Conservation (phyloP, 2,888 invertebrate genomes). For the Priocnemis perturbator region DNA sequence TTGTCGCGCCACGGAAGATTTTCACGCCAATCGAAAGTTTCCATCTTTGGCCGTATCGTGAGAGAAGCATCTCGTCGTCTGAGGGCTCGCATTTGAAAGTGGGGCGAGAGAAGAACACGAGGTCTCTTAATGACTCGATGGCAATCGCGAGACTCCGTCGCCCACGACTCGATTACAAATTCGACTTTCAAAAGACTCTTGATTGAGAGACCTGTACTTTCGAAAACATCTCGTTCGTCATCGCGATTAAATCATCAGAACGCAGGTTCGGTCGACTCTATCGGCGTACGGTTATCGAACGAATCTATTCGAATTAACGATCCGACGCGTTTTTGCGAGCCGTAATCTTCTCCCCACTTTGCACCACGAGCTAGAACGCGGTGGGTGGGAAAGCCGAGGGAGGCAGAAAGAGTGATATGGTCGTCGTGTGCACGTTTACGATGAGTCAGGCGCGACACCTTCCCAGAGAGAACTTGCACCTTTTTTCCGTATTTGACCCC, state of each 20-base stretch:
- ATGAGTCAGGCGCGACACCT: slow-evolving; percentile 1
- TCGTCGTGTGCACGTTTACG: background rate
- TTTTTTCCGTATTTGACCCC: slow-evolving; percentile 6
- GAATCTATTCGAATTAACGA: background rate
- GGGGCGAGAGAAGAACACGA: background rate
- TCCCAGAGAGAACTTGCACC: slow-evolving; percentile 1
- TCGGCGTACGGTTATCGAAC: no score
- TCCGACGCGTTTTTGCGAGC: slow-evolving; percentile 18
- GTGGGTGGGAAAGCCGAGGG: background rate
- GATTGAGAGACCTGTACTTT: no score
- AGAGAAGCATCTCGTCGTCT: slow-evolving; percentile 5
- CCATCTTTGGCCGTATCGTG: background rate
- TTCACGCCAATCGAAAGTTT: no score
- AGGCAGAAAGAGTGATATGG: slow-evolving; percentile 25
- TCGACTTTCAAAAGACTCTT: no score
- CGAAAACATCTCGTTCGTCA: no score
- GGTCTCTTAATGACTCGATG: background rate
- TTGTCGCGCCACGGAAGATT: slow-evolving; percentile 12
- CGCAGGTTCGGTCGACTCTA: no score
- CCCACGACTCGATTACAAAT: background rate
- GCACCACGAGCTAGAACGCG: background rate
- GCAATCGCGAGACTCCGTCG: background rate
- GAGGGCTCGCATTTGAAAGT: slow-evolving; percentile 5
- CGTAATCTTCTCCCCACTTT: slow-evolving; percentile 13
- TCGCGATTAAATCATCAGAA: no score